Percentiles rank a stretch among this genome's conserved stretches.
phyloP scores from a whole-genome alignment of 1,140 invertebrate species.

The Manduca sexta region DNA sequence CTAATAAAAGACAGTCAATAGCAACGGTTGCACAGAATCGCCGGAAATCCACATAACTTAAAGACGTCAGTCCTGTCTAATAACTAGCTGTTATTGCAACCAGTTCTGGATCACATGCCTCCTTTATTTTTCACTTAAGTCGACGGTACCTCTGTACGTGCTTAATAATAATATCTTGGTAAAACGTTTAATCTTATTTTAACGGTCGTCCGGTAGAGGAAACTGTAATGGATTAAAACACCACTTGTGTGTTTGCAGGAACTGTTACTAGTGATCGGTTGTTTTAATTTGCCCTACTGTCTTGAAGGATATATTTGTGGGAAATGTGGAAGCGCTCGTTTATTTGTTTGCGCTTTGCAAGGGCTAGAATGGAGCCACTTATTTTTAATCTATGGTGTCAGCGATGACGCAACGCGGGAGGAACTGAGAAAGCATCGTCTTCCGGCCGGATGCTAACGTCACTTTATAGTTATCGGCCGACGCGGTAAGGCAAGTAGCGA shows the following conservation, averaged over 20 bases:
- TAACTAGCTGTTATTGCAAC: slow-evolving; percentile 16
- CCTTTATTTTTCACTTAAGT: slow-evolving; percentile 22
- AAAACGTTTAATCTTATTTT: slow-evolving; percentile 31
- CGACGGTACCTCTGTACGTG: slow-evolving; percentile 5
- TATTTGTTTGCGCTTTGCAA: too few species aligned
- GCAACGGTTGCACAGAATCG: slow-evolving; percentile 14
- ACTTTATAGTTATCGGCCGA: slow-evolving; percentile 8
- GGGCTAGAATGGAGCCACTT: too few species aligned
- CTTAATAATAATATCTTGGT: slow-evolving; percentile 3
- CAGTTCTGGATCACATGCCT: slow-evolving; percentile 9
- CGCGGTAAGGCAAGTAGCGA: background rate
- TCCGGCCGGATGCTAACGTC: slow-evolving; percentile 16
- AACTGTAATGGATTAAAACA: slow-evolving; percentile 16
- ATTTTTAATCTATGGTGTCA: background rate
- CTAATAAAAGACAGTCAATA: background rate
- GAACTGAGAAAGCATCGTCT: slow-evolving; percentile 13
- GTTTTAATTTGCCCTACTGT: too few species aligned
- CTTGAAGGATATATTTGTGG: too few species aligned
- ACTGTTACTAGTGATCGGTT: too few species aligned
- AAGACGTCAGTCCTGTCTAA: slow-evolving; percentile 15
- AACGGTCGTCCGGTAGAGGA: slow-evolving; percentile 25
- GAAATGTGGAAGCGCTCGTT: slow-evolving; percentile 1
- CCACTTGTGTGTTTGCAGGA: background rate
- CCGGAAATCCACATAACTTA: slow-evolving; percentile 44
- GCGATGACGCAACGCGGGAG: slow-evolving; percentile 12